phyloP scores from a whole-genome alignment of 2,797 vertebrate species.

The Melanotaenia nigrans region DNA sequence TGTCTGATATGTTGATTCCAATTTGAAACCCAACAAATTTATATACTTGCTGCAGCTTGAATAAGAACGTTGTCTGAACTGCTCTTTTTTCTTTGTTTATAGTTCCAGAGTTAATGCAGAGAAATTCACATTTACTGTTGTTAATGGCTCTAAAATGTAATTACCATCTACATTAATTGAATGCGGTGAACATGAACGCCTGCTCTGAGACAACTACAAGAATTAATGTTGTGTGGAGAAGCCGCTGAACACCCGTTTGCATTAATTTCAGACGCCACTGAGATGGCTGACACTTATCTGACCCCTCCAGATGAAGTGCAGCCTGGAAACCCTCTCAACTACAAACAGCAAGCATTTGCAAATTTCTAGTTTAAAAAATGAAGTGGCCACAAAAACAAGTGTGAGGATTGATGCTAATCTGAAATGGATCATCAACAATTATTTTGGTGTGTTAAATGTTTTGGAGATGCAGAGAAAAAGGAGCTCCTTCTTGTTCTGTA shows the following conservation, averaged over 20 bases:
- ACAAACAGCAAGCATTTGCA: conserved; percentile 36
- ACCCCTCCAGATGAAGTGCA: conserved; percentile 63
- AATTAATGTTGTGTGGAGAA: conserved; percentile 73
- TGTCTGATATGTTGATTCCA: background rate
- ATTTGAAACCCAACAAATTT: background rate
- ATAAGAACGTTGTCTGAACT: conserved; percentile 16
- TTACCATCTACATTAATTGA: conserved; percentile 71
- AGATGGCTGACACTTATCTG: conserved; percentile 67
- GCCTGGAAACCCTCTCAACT: conserved; percentile 36
- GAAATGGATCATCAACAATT: conserved; percentile 70
- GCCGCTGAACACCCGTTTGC: conserved; percentile 64
- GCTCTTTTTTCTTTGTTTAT: conserved; percentile 20
- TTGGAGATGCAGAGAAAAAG: conserved; percentile 55
- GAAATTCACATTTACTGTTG: conserved; percentile 52
- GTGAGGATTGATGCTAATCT: conserved; percentile 65
- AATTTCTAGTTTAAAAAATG: conserved; percentile 52
- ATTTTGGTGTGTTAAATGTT: conserved; percentile 44
- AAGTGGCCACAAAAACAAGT: conserved; percentile 62
- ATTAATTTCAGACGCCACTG: conserved; percentile 69
- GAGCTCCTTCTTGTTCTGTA: conserved; percentile 62
- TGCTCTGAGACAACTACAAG: conserved; percentile 62
- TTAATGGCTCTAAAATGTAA: conserved; percentile 67
- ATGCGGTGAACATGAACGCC: conserved; percentile 51
- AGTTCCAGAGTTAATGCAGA: conserved; percentile 21
- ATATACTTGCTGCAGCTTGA: conserved; percentile 13